A percentile compares a stretch with the other conserved stretches of the same genome.
Conservation (phyloP, 2,888 invertebrate species). For the Acheta domesticus region DNA sequence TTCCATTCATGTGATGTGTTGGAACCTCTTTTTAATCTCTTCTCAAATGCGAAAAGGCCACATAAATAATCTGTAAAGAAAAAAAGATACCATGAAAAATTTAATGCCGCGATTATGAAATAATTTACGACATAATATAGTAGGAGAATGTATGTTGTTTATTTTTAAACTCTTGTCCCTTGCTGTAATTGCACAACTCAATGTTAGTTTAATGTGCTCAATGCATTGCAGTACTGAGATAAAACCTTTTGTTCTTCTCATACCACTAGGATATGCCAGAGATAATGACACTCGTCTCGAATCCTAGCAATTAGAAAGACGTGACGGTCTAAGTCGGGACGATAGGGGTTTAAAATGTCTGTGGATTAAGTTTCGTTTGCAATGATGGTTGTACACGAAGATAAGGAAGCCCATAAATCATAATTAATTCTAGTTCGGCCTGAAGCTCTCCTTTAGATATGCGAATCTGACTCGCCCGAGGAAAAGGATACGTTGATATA, state of each 20-base stretch:
- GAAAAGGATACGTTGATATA: constrained; percentile 4
- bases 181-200: too few relatives aligned
- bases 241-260: too few relatives aligned
- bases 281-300: too few relatives aligned
- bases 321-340: too few relatives aligned
- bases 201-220: too few relatives aligned
- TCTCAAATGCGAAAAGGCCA: neutral
- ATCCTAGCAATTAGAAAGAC: too few relatives aligned
- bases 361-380: neutral
- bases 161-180: too few relatives aligned
- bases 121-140: neutral
- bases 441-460: neutral
- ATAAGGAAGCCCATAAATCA: neutral
- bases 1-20: too few relatives aligned
- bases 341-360: neutral
- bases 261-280: too few relatives aligned
- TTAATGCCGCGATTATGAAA: neutral
- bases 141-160: neutral
- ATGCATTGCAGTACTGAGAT: too few relatives aligned
- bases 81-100: neutral
- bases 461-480: neutral
- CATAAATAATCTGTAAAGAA: neutral
- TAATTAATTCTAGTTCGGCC: neutral
- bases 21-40: neutral
- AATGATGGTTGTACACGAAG: neutral